Evolutionary conservation across 2,888 invertebrate genomes (phyloP), one percentile per base, ranked within the genome.

Genomic region (Dicranocentrus wangi): DNA sequence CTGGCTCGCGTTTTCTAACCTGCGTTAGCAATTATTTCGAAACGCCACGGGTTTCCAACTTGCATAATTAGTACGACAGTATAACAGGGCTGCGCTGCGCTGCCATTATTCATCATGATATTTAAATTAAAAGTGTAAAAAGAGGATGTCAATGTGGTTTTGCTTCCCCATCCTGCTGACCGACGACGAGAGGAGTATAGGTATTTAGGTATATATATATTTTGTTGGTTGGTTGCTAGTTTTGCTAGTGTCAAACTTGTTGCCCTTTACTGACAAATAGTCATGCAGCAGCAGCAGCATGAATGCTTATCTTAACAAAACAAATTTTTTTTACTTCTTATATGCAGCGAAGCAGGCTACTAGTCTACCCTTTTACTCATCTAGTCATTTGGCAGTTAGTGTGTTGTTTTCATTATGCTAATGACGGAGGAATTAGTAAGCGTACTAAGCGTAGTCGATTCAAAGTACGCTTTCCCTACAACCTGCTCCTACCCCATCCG

Each of bases 391-490:
- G 58, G 58, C 10, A 58, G 8, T 47, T 32, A 13, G 5, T 47
- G n/a, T 17, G 47, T 58, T 58, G 58, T 60, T 60, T 60, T 23
- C 32, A 60, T 71, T 78, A 78, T 78, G 78, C 55, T 78, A 78
- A 78, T 78, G 65, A 78, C 55, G 39, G 43, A 71, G 78, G 78
- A 78, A 78, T 78, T 78, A 78, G 65, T 55, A 68, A 58, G 7
- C 13, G 7, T 39, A n/a, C n/a, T n/a, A n/a, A n/a, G n/a, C n/a
- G n/a, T n/a, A n/a, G n/a, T n/a, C n/a, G 7, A n/a, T 78, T 65
- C 17, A 71, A 78, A 78, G 61, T 70, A 42, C 71, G 71, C 78
- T 78, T 78, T 78, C 78, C 71, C 71, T 71, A 47, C 63, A 69
- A 69, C 43, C 69, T 69, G 8, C 28, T 47, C 8, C 47, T 10